These are phyloP conservation scores for Orgyia antiqua DNA, from an alignment of 2,888 invertebrate genomes.

Conservation along the genomic window DNA sequence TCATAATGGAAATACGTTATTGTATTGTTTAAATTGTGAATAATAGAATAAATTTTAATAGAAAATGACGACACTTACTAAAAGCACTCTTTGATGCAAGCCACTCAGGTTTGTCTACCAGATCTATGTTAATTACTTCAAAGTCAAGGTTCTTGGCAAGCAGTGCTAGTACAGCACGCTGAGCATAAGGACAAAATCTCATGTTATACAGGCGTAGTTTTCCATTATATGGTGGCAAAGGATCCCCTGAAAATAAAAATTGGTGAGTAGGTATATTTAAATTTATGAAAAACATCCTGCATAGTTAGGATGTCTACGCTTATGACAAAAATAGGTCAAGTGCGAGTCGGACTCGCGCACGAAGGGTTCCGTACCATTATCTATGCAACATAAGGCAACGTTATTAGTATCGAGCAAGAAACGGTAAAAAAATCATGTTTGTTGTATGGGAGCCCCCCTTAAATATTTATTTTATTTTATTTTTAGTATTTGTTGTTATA, in stretches of 20 bases:
- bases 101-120: conserved; percentile 89
- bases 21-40: not conserved
- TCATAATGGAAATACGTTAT: not conserved
- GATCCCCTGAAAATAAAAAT: conserved; percentile 78
- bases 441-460: too few species aligned
- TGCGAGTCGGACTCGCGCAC: too few species aligned
- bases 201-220: conserved; percentile 87
- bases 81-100: conserved; percentile 78
- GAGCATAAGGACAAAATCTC: conserved; percentile 90
- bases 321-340: not conserved
- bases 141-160: conserved; percentile 88
- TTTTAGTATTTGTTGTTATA: too few species aligned
- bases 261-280: not conserved
- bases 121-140: conserved; percentile 84
- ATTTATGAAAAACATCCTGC: not conserved
- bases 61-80: not conserved
- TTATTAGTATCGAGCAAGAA: too few species aligned
- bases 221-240: conserved; percentile 80
- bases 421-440: too few species aligned
- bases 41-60: not conserved
- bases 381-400: too few species aligned
- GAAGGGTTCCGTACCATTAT: too few species aligned
- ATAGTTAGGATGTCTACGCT: not conserved
- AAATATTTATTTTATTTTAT: too few species aligned
- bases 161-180: conserved; percentile 84